phyloP scores from a whole-genome alignment of 2,797 vertebrate genomes.

The Crocidura indochinensis region DNA sequence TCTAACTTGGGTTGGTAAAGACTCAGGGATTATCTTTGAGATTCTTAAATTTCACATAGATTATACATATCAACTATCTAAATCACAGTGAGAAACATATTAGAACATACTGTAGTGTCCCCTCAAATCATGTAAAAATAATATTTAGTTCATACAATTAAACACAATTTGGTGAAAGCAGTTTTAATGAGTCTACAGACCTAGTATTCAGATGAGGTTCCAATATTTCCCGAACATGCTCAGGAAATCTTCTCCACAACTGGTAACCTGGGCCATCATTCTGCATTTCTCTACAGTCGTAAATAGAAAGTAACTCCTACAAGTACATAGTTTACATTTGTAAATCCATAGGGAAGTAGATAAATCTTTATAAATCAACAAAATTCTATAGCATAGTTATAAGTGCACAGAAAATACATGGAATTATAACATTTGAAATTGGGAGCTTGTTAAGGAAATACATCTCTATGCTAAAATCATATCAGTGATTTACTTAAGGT shows the following conservation, averaged over 20 bases:
- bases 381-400: constrained; percentile 17
- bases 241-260: constrained; percentile 98
- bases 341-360: constrained; percentile 43
- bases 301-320: constrained; percentile 96
- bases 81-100: constrained; percentile 53
- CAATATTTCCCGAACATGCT: constrained; percentile 97
- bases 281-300: constrained; percentile 95
- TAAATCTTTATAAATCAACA: constrained; percentile 16
- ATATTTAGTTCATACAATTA: constrained; percentile 47
- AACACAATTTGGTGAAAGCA: constrained; percentile 40
- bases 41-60: constrained; percentile 15
- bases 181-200: constrained; percentile 86
- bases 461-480: constrained; percentile 60
- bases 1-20: background rate
- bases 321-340: constrained; percentile 78
- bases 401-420: constrained; percentile 34
- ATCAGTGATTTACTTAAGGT: constrained; percentile 16
- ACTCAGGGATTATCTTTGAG: constrained; percentile 40
- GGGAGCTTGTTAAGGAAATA: constrained; percentile 17
- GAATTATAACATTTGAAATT: constrained; percentile 47
- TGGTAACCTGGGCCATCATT: constrained; percentile 93
- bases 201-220: constrained; percentile 98
- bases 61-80: background rate
- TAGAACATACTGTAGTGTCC: constrained; percentile 8
- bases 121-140: constrained; percentile 43